Base-by-base conservation (phyloP, 2,113 vertebrate species). In the Eonycteris spelaea region DNA sequence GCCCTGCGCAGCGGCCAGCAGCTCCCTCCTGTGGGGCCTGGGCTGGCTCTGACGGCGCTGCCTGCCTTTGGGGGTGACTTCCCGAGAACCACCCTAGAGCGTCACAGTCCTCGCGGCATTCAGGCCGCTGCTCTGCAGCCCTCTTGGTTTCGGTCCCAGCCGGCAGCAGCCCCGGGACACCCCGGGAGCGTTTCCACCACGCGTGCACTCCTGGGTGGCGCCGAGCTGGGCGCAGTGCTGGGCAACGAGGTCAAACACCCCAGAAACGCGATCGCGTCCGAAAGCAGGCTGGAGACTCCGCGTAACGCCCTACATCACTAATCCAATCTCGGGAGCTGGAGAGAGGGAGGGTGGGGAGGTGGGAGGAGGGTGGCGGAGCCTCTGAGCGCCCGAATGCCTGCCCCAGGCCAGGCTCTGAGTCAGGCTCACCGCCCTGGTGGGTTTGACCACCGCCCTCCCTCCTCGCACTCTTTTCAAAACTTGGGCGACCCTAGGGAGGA, bases 221-320 rank as follows among this genome's bases (percentile, higher is more conserved):
- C 75, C 30, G 15, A 19, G 28, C 26, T 15, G 59, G 14, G 80
- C 18, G 2, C 28, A 1, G 24, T 11, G 59, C 45, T 6, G 12
- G 8, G 75, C 15, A 0, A 19, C 11, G 0, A 0, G 22, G 13
- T 40, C 21, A 12, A 18, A 14, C 2, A 7, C 7, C 65, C 13
- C 4, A 8, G 43, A 38, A 63, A 55, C 7, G 0, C 15, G 18
- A 6, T 21, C 33, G 11, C 9, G 40, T 4, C 7, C 7, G 10
- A 48, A 71, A 53, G 43, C 38, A 14, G 48, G 51, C 21, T 0
- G 30, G 16, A 33, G 35, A 8, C 12, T 11, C 30, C 30, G 77
- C 28, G 1, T 19, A 61, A 92, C 16, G 45, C 53, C 6, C 19
- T 45, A 22, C 61, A 12, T 9, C 75, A 21, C 71, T 43, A 30